These are phyloP conservation scores for Andrena marginata DNA, from an alignment of 2,888 invertebrate species.

Conservation along the genomic window DNA sequence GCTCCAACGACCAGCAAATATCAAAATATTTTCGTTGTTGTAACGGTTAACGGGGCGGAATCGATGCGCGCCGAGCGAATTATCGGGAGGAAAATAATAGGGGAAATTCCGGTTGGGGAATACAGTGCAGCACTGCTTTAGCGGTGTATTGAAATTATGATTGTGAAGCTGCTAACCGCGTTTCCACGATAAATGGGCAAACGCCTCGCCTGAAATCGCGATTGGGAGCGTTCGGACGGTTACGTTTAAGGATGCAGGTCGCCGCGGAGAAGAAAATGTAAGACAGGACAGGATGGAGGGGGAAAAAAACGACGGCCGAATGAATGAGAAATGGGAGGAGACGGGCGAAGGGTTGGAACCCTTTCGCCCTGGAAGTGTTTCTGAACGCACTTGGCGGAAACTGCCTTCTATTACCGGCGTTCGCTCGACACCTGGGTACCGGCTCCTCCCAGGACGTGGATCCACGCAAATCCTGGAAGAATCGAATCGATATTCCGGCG, in stretches of 20 bases:
- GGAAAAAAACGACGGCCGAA: slow-evolving; percentile 6
- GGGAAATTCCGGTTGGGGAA: not conserved
- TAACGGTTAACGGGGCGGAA: slow-evolving; percentile 22
- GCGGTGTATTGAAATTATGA: not conserved
- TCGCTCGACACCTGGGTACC: slow-evolving; percentile 67
- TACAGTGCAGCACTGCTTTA: not conserved
- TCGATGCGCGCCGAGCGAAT: slow-evolving; percentile 18
- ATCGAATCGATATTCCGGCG: slow-evolving; percentile 68
- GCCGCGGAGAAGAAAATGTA: not conserved
- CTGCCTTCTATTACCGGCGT: slow-evolving; percentile 66
- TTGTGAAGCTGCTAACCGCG: not conserved
- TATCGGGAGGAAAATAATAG: slow-evolving; percentile 18
- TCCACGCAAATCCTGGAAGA: slow-evolving; percentile 66
- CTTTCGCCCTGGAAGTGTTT: slow-evolving; percentile 54
- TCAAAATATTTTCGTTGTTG: slow-evolving; percentile 6
- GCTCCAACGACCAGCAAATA: slow-evolving; percentile 9
- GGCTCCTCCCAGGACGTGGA: slow-evolving; percentile 28
- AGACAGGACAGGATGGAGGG: slow-evolving; percentile 12
- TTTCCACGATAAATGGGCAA: not conserved
- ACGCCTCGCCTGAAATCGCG: not conserved
- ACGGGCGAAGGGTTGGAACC: slow-evolving; percentile 22
- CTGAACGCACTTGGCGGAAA: slow-evolving; percentile 65
- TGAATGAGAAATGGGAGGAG: slow-evolving; percentile 26
- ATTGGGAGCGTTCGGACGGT: too few species aligned
- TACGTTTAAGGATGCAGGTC: not conserved